Percentiles rank a stretch among this genome's conserved stretches.
Evolutionary conservation across 2,888 invertebrate genomes (phyloP).

Genomic region (Flexamia atlantica): DNA sequence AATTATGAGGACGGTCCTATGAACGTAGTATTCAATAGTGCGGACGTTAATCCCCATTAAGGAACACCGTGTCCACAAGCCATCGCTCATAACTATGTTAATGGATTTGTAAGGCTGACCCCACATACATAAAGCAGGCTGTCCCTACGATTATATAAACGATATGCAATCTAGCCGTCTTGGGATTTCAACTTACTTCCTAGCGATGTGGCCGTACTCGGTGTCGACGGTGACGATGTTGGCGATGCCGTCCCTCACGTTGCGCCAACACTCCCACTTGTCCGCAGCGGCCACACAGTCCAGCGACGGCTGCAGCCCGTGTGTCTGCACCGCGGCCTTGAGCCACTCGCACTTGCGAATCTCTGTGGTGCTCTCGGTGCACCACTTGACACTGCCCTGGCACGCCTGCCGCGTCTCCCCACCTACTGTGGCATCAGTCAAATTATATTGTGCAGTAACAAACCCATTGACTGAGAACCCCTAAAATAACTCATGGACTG

Average conservation of each 20-base stretch:
- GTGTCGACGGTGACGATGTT: constrained; percentile 81
- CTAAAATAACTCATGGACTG: too few species aligned
- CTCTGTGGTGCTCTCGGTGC: constrained; percentile 78
- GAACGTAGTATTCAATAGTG: too few species aligned
- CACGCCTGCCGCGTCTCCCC: constrained; percentile 70
- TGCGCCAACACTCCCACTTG: constrained; percentile 78
- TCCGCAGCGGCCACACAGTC: constrained; percentile 76
- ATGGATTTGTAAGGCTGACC: too few species aligned
- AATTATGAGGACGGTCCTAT: too few species aligned
- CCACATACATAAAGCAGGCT: too few species aligned
- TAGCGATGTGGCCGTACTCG: constrained; percentile 81
- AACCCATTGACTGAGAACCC: too few species aligned
- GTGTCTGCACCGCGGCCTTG: constrained; percentile 76
- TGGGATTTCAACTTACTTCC: constrained; percentile 80
- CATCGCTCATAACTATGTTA: too few species aligned
- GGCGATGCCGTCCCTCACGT: constrained; percentile 76
- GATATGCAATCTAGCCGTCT: too few species aligned
- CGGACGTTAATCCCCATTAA: too few species aligned
- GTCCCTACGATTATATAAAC: too few species aligned
- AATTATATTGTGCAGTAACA: too few species aligned
- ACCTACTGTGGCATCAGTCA: constrained; percentile 65
- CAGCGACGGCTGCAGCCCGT: constrained; percentile 80
- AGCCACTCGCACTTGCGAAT: constrained; percentile 81
- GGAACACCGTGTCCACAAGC: too few species aligned
- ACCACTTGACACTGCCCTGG: constrained; percentile 77